Percentiles rank a stretch among this genome's conserved stretches.
Conservation (phyloP, 2,888 invertebrate species). For the Hirtodrosophila cameraria region DNA sequence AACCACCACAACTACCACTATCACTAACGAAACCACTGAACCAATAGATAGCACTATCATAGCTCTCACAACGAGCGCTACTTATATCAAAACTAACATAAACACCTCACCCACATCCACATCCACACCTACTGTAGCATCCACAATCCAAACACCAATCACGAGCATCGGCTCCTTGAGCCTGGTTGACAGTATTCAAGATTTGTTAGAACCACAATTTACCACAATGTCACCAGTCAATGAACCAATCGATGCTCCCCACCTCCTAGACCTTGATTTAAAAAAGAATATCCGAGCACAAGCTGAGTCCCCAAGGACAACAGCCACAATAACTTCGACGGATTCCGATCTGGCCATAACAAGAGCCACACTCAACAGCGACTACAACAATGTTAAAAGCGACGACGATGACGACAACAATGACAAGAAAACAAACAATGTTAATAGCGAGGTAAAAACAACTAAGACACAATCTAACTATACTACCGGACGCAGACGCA, state of each 20-base stretch:
- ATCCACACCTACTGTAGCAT: constrained; percentile 47
- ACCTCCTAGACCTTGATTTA: constrained; percentile 23
- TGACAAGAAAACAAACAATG: constrained; percentile 42
- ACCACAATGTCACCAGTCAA: constrained; percentile 36
- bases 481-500: constrained; percentile 58
- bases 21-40: constrained; percentile 78
- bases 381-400: constrained; percentile 39
- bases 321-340: constrained; percentile 34
- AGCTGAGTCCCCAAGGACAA: constrained; percentile 12
- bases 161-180: constrained; percentile 30
- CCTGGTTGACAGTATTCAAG: constrained; percentile 42
- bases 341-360: constrained; percentile 49
- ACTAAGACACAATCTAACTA: constrained; percentile 68
- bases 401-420: constrained; percentile 45
- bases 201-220: constrained; percentile 37
- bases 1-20: constrained; percentile 57
- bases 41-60: constrained; percentile 75
- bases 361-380: constrained; percentile 37
- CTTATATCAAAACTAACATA: constrained; percentile 56
- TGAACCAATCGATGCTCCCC: constrained; percentile 30
- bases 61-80: constrained; percentile 49
- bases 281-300: constrained; percentile 26
- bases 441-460: constrained; percentile 74
- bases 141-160: constrained; percentile 47
- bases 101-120: constrained; percentile 53